phyloP scores from a whole-genome alignment of 2,888 invertebrate species.

The Leptinotarsa peninsularis region DNA sequence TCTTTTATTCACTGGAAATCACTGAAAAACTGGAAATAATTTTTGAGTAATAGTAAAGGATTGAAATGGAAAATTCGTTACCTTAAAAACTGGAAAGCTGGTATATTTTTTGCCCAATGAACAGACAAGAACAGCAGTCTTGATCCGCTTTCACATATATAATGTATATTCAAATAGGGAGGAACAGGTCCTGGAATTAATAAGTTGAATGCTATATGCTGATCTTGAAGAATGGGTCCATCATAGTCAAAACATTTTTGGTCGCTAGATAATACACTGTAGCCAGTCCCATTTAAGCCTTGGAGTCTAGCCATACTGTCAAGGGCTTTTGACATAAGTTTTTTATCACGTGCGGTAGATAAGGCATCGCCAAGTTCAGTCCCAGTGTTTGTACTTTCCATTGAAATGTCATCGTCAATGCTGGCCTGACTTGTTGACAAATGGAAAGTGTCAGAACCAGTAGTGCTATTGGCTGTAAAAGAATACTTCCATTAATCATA shows the following conservation, averaged over 20 bases:
- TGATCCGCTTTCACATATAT: conserved; percentile 95
- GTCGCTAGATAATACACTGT: conserved; percentile 58
- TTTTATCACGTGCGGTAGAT: conserved; percentile 73
- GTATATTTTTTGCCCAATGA: conserved; percentile 89
- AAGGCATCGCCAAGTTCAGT: conserved; percentile 72
- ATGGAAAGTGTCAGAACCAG: conserved; percentile 61
- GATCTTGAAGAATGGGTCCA: conserved; percentile 77
- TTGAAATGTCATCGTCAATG: conserved; percentile 71
- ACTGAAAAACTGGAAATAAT: no score
- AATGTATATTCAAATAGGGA: conserved; percentile 92
- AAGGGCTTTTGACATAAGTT: conserved; percentile 74
- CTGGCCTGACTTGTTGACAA: conserved; percentile 67
- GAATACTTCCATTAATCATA: background rate
- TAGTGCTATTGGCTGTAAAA: conserved; percentile 48
- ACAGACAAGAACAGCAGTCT: conserved; percentile 89
- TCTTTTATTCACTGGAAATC: no score
- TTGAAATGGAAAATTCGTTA: conserved; percentile 59
- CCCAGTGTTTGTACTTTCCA: conserved; percentile 69
- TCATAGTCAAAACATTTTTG: conserved; percentile 65
- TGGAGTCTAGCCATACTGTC: conserved; percentile 74
- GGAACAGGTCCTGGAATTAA: conserved; percentile 84
- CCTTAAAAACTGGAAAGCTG: conserved; percentile 85
- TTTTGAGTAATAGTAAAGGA: no score
- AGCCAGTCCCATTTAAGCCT: conserved; percentile 62
- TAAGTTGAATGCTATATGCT: conserved; percentile 79